Base-by-base conservation (phyloP, 2,113 vertebrate species). In the Clinocottus analis region DNA sequence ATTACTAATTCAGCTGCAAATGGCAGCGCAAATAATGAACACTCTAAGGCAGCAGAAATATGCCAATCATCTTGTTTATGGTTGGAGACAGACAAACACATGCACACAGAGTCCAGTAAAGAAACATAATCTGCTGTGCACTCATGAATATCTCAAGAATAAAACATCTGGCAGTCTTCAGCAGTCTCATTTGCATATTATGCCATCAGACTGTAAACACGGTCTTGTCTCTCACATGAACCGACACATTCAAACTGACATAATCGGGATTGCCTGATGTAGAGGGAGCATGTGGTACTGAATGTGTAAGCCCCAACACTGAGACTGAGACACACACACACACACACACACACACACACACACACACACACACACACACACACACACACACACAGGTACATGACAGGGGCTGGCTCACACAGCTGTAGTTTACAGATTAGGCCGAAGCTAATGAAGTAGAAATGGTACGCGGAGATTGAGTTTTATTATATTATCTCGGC, bases 361-460 rank as follows among this genome's bases (percentile, higher is more conserved):
- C 11, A 43, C 13, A 16, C 13, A 14, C 13, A 43, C 41, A 43
- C 41, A 43, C 13, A 16, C 33, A 45, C 7, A 1, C 1, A 64
- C 33, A 45, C 11, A 1, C 2, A 14, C 49, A 59, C 23, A 55
- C n/a, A 70, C 69, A 72, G 70, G 27, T 77, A 74, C 74, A 75
- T 56, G 60, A 76, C 45, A 76, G 66, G 27, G 27, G 59, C 76
- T 78, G 58, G 78, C 80, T 67, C 75, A 82, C 62, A 69, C 19
- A 75, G 62, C 82, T 89, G 82, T 58, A 58, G 21, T 1, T 62
- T 72, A 60, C 45, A 85, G 83, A 91, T 92, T 88, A 89, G 75
- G 31, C 25, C 9, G 2, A 45, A 78, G 47, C 73, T 85, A 87
- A 85, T 84, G 72, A 78, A 80, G 67, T 53, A 41, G 45, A 76